Evolutionary conservation across 2,797 vertebrate species (phyloP).

Genomic region (Leptodactylus fallax): DNA sequence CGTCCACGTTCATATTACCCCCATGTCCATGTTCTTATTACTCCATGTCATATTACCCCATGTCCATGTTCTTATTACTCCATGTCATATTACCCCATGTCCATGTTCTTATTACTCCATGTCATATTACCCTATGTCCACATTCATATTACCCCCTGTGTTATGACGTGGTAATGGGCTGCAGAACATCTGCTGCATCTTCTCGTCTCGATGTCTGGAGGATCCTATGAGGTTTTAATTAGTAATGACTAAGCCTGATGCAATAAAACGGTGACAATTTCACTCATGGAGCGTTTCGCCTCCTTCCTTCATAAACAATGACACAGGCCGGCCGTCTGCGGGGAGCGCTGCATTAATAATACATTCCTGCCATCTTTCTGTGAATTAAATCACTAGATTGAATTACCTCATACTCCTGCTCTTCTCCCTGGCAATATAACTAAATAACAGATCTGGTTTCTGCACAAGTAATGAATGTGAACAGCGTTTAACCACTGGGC

Average conservation of each 20-base stretch:
- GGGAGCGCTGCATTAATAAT: conserved; percentile 55
- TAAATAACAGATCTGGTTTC: conserved; percentile 38
- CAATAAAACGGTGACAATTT: conserved; percentile 30
- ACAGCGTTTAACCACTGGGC: conserved; percentile 20
- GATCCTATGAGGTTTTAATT: conserved; percentile 42
- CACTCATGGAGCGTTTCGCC: conserved; percentile 33
- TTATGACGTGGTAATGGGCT: not conserved
- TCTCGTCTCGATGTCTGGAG: not conserved
- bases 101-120: not conserved
- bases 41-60: too few species aligned
- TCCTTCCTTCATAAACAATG: conserved; percentile 43
- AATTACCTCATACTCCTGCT: conserved; percentile 57
- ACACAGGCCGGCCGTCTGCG: conserved; percentile 5
- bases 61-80: not conserved
- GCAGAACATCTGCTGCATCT: conserved; percentile 33
- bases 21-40: too few species aligned
- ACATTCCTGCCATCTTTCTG: conserved; percentile 45
- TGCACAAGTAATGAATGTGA: conserved; percentile 22
- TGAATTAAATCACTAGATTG: conserved; percentile 53
- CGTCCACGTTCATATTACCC: not conserved
- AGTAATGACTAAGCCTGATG: conserved; percentile 50
- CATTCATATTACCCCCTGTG: not conserved
- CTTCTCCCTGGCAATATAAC: conserved; percentile 39
- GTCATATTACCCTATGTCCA: too few species aligned
- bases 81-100: not conserved